phyloP scores from a whole-genome alignment of 2,797 vertebrate species.

The Neomorphus geoffroyi region DNA sequence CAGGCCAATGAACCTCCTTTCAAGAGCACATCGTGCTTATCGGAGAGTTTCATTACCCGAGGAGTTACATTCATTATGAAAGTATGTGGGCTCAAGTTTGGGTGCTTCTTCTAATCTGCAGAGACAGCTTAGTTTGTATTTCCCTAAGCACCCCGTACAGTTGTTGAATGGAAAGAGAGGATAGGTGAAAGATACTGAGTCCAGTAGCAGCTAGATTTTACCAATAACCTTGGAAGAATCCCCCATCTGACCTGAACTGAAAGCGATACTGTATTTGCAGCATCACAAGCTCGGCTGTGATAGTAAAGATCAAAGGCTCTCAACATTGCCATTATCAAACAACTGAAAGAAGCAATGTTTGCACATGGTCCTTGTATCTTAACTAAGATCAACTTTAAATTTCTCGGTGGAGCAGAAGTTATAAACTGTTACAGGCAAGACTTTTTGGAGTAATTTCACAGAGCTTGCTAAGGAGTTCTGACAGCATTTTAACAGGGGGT shows the following conservation, averaged over 20 bases:
- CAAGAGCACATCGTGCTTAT: background rate
- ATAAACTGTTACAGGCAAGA: background rate
- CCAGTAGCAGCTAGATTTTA: background rate
- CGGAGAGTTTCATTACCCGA: background rate
- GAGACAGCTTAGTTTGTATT: background rate
- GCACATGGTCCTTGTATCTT: background rate
- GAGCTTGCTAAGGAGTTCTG: background rate
- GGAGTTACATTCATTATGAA: background rate
- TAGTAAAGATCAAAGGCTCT: background rate
- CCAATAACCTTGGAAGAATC: background rate
- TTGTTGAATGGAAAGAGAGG: background rate
- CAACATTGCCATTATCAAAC: background rate
- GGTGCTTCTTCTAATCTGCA: background rate
- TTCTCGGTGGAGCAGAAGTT: background rate
- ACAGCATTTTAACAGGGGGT: conserved; percentile 1
- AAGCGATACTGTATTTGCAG: background rate
- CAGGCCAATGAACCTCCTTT: background rate
- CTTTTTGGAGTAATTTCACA: background rate
- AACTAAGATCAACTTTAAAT: conserved; percentile 6
- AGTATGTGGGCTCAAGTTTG: background rate
- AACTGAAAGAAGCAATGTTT: background rate
- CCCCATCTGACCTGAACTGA: background rate
- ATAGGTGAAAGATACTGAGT: background rate
- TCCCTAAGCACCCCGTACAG: background rate
- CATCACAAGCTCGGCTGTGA: background rate